Evolutionary conservation across 2,797 vertebrate genomes (phyloP).

Genomic region (Harpagifer antarcticus): DNA sequence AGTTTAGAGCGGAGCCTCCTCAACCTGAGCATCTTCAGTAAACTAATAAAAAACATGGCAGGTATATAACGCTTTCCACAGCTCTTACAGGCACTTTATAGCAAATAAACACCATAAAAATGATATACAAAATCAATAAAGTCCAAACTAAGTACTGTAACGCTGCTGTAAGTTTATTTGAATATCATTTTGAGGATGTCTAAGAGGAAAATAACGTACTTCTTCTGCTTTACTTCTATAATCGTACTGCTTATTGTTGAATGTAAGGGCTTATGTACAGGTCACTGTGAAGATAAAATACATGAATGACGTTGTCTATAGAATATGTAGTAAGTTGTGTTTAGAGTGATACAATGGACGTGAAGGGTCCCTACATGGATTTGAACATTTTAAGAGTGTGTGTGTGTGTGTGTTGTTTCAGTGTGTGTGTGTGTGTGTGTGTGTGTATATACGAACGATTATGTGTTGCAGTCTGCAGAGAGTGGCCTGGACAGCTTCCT

Average conservation of each 20-base stretch:
- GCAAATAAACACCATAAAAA: too few relatives aligned
- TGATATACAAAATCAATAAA: too few relatives aligned
- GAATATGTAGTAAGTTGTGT: conserved; percentile 1
- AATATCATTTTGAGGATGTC: background rate
- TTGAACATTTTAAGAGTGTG: conserved; percentile 20
- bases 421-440: conserved; percentile 2
- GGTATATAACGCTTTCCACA: too few relatives aligned
- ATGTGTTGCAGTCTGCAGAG: conserved; percentile 52
- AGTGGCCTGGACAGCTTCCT: conserved; percentile 68
- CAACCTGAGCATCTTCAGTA: too few relatives aligned
- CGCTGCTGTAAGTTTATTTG: background rate
- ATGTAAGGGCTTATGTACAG: background rate
- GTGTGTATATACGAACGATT: conserved; percentile 41
- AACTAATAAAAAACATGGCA: too few relatives aligned
- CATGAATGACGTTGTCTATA: background rate
- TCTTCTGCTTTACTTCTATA: background rate
- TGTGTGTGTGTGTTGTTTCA: too few relatives aligned
- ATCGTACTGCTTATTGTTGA: background rate
- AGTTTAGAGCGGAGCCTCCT: too few relatives aligned
- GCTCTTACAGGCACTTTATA: too few relatives aligned
- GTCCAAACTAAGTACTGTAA: too few relatives aligned
- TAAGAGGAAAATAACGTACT: background rate
- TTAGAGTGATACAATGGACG: background rate
- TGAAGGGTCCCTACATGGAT: conserved; percentile 15
- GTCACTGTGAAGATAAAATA: background rate